Percentiles rank a stretch among this genome's conserved stretches.
Evolutionary conservation across 2,888 invertebrate genomes (phyloP).

Genomic region (Orchesellides sinensis): DNA sequence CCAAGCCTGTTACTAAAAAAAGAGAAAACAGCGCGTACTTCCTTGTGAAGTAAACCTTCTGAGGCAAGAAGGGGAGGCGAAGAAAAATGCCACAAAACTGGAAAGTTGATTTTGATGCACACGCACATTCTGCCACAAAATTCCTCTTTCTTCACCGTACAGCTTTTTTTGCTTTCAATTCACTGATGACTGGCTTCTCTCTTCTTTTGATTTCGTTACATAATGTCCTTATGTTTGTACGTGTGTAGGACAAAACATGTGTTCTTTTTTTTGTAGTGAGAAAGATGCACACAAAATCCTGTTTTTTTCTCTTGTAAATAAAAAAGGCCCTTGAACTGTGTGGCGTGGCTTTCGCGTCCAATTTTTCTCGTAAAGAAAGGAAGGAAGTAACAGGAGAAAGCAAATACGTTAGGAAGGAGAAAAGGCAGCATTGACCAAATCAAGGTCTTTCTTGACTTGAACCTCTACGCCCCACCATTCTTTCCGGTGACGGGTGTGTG

Average conservation of each 20-base stretch:
- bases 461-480: not conserved
- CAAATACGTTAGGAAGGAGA: no score
- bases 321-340: not conserved
- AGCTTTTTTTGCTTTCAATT: not conserved
- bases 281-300: no score
- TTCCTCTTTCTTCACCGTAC: not conserved
- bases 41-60: not conserved
- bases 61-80: not conserved
- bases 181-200: not conserved
- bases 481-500: not conserved
- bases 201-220: not conserved
- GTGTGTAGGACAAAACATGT: no score
- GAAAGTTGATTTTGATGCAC: constrained; percentile 6
- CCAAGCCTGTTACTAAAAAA: no score
- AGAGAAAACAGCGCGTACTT: no score
- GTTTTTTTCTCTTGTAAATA: not conserved
- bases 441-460: not conserved
- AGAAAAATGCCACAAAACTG: not conserved
- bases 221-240: no score
- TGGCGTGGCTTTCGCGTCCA: not conserved
- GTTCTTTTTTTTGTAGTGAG: not conserved
- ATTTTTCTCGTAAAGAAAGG: not conserved
- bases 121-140: not conserved
- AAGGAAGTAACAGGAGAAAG: not conserved
- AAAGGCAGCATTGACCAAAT: no score